These are phyloP conservation scores for Heliconius aoede DNA, from an alignment of 2,888 invertebrate genomes.

Conservation along the genomic window DNA sequence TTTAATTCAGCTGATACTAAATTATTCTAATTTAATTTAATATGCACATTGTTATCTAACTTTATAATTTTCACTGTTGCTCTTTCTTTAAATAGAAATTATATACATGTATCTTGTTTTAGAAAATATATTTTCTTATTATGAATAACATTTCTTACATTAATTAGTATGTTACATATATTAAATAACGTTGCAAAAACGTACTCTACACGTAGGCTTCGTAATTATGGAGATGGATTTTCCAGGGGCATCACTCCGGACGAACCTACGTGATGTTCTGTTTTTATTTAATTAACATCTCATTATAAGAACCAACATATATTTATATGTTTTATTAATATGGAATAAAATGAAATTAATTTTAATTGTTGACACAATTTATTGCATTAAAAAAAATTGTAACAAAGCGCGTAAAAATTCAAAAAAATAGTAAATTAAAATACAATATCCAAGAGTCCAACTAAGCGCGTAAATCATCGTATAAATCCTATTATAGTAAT, in stretches of 20 bases:
- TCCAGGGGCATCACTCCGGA: constrained; percentile 9
- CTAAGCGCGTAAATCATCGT: not conserved
- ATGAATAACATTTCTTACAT: not conserved
- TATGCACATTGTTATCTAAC: not conserved
- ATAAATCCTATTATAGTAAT: too few species aligned
- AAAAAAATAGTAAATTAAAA: not conserved
- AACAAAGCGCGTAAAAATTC: not conserved
- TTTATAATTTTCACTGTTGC: not conserved
- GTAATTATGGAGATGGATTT: constrained; percentile 27
- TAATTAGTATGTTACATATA: constrained; percentile 4
- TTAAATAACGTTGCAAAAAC: constrained; percentile 5
- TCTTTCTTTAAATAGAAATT: not conserved
- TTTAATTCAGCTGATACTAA: not conserved
- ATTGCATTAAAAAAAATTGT: not conserved
- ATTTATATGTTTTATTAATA: constrained; percentile 8
- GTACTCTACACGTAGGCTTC: not conserved
- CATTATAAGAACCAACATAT: constrained; percentile 19
- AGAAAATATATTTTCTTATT: not conserved
- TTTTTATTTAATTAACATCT: constrained; percentile 31
- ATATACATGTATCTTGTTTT: not conserved
- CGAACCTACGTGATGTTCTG: constrained; percentile 2
- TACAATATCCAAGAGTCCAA: not conserved
- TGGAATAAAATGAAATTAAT: not conserved
- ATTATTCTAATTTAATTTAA: not conserved
- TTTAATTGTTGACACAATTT: not conserved